These are phyloP conservation scores for Cotesia typhae DNA, from an alignment of 1,140 invertebrate species.

Conservation along the genomic window DNA sequence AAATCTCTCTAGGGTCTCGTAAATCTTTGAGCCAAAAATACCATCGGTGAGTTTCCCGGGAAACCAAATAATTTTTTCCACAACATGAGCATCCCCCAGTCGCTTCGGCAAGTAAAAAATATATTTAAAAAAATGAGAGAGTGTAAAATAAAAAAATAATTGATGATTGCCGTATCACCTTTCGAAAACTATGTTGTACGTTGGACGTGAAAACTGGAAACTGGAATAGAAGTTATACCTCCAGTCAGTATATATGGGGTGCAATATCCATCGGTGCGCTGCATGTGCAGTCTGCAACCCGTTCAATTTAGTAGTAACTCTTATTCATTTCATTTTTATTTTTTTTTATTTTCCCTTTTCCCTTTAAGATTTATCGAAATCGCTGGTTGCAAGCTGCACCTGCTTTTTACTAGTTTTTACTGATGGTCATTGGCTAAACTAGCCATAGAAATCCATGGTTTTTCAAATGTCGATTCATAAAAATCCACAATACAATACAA, in stretches of 20 bases:
- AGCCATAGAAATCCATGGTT: not conserved
- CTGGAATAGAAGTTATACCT: not conserved
- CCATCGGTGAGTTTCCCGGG: not conserved
- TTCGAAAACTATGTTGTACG: not conserved
- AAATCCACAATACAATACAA: too few relatives aligned
- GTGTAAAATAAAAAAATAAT: conserved; percentile 10
- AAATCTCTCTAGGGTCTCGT: conserved; percentile 24
- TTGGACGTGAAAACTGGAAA: conserved; percentile 2
- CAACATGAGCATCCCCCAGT: conserved; percentile 5
- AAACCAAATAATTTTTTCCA: conserved; percentile 34
- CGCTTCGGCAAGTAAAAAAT: not conserved
- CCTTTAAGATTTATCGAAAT: conserved; percentile 26
- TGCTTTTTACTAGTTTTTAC: conserved; percentile 9
- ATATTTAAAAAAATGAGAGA: not conserved
- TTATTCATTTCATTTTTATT: not conserved
- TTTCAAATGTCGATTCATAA: not conserved
- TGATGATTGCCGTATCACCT: conserved; percentile 18
- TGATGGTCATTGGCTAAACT: not conserved
- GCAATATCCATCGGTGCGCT: conserved; percentile 6
- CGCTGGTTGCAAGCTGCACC: conserved; percentile 23
- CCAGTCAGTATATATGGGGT: too few relatives aligned
- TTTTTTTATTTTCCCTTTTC: conserved; percentile 12
- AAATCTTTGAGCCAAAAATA: conserved; percentile 28
- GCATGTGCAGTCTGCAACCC: conserved; percentile 8
- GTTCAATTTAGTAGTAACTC: conserved; percentile 26